phyloP scores from a whole-genome alignment of 2,113 vertebrate species.

The Elaphurus davidianus region DNA sequence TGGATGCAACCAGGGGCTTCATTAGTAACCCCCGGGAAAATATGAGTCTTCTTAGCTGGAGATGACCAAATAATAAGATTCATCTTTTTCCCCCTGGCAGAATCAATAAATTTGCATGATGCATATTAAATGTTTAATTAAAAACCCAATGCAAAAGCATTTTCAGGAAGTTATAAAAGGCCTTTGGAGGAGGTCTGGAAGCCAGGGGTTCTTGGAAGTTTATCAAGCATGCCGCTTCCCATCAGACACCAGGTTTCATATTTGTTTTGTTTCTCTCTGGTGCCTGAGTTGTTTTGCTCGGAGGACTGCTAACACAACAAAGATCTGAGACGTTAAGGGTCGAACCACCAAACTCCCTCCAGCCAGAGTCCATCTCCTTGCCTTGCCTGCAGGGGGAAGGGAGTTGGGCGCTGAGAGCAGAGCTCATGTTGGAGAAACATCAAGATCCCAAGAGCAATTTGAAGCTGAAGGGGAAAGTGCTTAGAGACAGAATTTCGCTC shows the following conservation, averaged over 20 bases:
- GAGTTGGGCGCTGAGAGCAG: constrained; percentile 45
- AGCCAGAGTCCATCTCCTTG: constrained; percentile 59
- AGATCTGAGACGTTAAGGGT: constrained; percentile 47
- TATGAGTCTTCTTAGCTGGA: neutral
- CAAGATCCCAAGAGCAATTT: constrained; percentile 61
- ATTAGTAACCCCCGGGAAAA: neutral
- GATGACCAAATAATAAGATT: constrained; percentile 57
- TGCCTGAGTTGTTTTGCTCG: constrained; percentile 61
- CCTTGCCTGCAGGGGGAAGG: constrained; percentile 46
- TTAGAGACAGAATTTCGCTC: constrained; percentile 38
- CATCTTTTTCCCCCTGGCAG: constrained; percentile 52
- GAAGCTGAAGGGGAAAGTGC: constrained; percentile 45
- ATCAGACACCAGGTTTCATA: constrained; percentile 71
- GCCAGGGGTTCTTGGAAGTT: constrained; percentile 63
- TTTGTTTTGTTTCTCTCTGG: constrained; percentile 65
- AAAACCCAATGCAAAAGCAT: constrained; percentile 77
- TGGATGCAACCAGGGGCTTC: neutral
- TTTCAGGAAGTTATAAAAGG: constrained; percentile 78
- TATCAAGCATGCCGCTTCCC: constrained; percentile 61
- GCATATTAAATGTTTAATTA: constrained; percentile 83
- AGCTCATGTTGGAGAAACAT: constrained; percentile 35
- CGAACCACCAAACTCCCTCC: constrained; percentile 50
- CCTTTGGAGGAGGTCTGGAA: constrained; percentile 74
- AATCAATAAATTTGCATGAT: constrained; percentile 78
- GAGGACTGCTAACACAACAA: constrained; percentile 66